These are phyloP conservation scores for Hycleus phaleratus DNA, from an alignment of 1,140 invertebrate genomes.

Conservation along the genomic window DNA sequence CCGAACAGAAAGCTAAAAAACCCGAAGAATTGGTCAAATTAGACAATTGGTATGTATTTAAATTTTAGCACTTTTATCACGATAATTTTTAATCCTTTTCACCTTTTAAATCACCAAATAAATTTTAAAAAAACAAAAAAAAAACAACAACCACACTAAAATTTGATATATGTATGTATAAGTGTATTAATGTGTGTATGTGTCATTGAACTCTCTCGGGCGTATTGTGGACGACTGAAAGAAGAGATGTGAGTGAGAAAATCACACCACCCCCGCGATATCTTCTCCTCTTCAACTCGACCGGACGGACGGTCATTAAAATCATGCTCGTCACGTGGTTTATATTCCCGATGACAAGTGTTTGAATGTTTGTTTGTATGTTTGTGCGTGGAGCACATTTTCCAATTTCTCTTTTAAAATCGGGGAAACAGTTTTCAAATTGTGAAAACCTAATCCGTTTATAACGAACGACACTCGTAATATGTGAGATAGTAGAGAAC, in stretches of 20 bases:
- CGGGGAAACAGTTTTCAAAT: not conserved
- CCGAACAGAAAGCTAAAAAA: constrained; percentile 80
- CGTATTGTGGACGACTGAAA: constrained; percentile 12
- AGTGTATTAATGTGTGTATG: constrained; percentile 4
- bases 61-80: not conserved
- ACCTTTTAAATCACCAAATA: too few relatives aligned
- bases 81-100: not conserved
- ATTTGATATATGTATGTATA: not conserved
- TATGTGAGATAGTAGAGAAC: too few relatives aligned
- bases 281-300: constrained; percentile 33
- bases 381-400: too few relatives aligned
- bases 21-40: constrained; percentile 87
- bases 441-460: too few relatives aligned
- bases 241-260: constrained; percentile 42
- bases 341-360: constrained; percentile 48
- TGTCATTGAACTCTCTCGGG: constrained; percentile 43
- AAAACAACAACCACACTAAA: too few relatives aligned
- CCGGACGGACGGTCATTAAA: constrained; percentile 50
- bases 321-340: constrained; percentile 52
- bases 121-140: too few relatives aligned
- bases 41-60: constrained; percentile 78
- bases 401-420: too few relatives aligned
- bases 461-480: too few relatives aligned
- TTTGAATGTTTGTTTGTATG: not conserved
- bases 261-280: constrained; percentile 51